These are phyloP conservation scores for Colaptes auratus DNA, from an alignment of 2,113 vertebrate species.

Conservation along the genomic window DNA sequence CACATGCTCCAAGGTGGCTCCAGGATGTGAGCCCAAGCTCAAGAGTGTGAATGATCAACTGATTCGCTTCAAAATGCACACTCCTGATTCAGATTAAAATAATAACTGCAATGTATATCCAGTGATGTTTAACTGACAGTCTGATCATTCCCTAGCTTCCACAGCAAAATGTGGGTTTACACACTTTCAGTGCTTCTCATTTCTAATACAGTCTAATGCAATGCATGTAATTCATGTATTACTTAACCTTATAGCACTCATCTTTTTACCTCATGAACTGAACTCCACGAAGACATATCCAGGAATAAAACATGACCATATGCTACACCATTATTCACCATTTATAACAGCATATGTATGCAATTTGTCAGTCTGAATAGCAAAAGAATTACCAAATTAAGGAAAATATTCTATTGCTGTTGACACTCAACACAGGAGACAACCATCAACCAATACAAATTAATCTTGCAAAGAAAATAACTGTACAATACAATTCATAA, in stretches of 20 bases:
- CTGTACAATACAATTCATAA: background rate
- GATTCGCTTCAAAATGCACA: background rate
- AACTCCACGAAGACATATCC: slow-evolving; percentile 8
- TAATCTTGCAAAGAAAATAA: background rate
- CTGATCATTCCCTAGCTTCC: background rate
- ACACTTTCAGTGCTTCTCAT: background rate
- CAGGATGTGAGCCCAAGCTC: background rate
- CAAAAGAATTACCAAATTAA: background rate
- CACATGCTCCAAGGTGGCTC: background rate
- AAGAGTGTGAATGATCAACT: background rate
- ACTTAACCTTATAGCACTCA: background rate
- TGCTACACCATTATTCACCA: background rate
- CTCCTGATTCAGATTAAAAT: background rate
- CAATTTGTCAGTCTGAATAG: background rate
- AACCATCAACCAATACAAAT: background rate
- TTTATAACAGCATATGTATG: background rate
- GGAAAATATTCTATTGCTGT: background rate
- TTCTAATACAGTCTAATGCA: background rate
- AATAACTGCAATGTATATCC: background rate
- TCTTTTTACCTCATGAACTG: background rate
- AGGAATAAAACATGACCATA: background rate
- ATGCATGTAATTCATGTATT: background rate
- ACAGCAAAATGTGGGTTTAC: background rate
- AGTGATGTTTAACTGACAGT: background rate
- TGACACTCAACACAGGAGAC: background rate